phyloP scores from a whole-genome alignment of 2,888 invertebrate genomes.

The Drosophila gaucha region DNA sequence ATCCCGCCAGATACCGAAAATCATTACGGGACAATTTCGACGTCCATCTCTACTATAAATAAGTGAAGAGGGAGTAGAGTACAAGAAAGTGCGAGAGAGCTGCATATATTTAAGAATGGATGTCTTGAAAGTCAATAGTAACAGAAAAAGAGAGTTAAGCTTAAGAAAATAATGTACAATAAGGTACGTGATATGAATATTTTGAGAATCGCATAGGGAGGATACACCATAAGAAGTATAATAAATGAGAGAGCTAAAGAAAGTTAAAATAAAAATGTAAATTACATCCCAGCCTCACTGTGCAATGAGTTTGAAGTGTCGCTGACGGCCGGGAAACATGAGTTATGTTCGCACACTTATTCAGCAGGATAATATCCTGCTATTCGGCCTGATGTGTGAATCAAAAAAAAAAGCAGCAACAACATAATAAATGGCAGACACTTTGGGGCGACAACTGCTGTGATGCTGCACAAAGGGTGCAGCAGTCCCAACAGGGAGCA shows the following conservation, averaged over 20 bases:
- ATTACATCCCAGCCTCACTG: constrained; percentile 21
- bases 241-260: not conserved
- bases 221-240: not conserved
- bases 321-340: constrained; percentile 29
- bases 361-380: constrained; percentile 56
- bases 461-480: constrained; percentile 15
- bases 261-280: not conserved
- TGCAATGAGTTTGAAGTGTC: constrained; percentile 27
- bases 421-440: constrained; percentile 55
- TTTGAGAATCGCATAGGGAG: constrained; percentile 4
- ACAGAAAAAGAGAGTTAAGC: not conserved
- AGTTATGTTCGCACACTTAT: constrained; percentile 48
- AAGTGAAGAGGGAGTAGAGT: too few relatives aligned
- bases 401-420: constrained; percentile 17
- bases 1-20: too few relatives aligned
- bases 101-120: too few relatives aligned
- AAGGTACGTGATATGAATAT: too few relatives aligned
- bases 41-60: too few relatives aligned
- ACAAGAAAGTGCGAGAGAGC: too few relatives aligned
- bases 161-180: too few relatives aligned
- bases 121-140: too few relatives aligned
- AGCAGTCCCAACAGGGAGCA: constrained; percentile 1
- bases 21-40: too few relatives aligned
- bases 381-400: constrained; percentile 35
- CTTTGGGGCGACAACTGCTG: constrained; percentile 45